Evolutionary conservation across 2,113 vertebrate genomes (phyloP).

Genomic region (Silurus asotus): DNA sequence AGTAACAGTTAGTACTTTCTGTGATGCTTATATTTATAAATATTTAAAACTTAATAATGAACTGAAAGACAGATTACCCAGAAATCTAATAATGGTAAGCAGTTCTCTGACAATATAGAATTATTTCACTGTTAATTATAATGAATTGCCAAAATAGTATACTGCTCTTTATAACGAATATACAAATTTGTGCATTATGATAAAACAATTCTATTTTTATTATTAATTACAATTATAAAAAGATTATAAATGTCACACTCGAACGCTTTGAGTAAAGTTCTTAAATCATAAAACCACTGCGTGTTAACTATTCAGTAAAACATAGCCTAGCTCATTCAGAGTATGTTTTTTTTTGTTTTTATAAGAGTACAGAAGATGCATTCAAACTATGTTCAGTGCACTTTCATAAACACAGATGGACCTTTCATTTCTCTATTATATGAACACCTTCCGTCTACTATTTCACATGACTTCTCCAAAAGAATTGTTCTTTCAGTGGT

Average conservation of each 20-base stretch:
- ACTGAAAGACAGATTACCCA: neutral
- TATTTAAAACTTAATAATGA: neutral
- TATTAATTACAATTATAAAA: neutral
- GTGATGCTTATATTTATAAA: neutral
- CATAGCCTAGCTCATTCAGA: neutral
- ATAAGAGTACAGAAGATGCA: neutral
- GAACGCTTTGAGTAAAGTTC: neutral
- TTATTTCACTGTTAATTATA: neutral
- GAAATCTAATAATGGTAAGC: neutral
- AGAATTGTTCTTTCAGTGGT: slow-evolving; percentile 50
- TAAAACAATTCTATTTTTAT: neutral
- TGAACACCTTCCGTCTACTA: neutral
- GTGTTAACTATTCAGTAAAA: neutral
- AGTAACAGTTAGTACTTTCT: neutral
- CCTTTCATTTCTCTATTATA: slow-evolving; percentile 46
- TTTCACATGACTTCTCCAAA: slow-evolving; percentile 50
- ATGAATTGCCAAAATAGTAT: neutral
- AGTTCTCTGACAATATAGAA: neutral
- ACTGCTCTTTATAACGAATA: neutral
- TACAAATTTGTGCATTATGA: neutral
- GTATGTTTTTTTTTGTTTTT: neutral
- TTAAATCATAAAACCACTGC: neutral
- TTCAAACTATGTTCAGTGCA: neutral
- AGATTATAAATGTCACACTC: neutral
- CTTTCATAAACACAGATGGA: slow-evolving; percentile 39